Conservation (phyloP, 2,113 vertebrate genomes). For the Cinclus mexicanus region DNA sequence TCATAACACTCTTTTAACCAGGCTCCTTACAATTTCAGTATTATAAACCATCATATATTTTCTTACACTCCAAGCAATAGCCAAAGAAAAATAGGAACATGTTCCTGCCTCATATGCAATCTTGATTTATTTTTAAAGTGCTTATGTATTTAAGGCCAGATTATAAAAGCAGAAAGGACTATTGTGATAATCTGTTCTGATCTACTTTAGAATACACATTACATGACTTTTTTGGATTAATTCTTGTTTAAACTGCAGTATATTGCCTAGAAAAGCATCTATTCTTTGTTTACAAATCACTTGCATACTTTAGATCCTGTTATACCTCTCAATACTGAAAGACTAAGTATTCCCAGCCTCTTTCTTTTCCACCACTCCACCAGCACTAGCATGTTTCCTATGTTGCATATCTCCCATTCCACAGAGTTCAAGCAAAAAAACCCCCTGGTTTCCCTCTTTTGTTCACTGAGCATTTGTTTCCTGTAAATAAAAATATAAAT, state of each 20-base stretch:
- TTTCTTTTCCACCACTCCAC: neutral
- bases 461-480: neutral
- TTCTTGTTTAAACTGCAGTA: conserved; percentile 33
- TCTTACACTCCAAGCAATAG: neutral
- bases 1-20: neutral
- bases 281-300: conserved; percentile 32
- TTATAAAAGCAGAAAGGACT: conserved; percentile 30
- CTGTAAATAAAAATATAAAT: neutral
- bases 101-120: neutral
- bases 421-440: neutral
- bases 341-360: neutral
- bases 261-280: conserved; percentile 27
- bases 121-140: conserved; percentile 47
- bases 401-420: neutral
- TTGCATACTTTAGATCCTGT: conserved; percentile 13
- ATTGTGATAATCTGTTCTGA: conserved; percentile 53
- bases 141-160: conserved; percentile 28
- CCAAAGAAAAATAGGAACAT: neutral
- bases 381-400: neutral
- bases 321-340: neutral
- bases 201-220: conserved; percentile 50
- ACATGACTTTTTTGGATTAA: conserved; percentile 48
- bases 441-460: fast-evolving
- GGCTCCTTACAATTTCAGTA: neutral
- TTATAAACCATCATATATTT: neutral